Base-by-base conservation (phyloP, 2,888 invertebrate species). In the Drosophila nigricruria region DNA sequence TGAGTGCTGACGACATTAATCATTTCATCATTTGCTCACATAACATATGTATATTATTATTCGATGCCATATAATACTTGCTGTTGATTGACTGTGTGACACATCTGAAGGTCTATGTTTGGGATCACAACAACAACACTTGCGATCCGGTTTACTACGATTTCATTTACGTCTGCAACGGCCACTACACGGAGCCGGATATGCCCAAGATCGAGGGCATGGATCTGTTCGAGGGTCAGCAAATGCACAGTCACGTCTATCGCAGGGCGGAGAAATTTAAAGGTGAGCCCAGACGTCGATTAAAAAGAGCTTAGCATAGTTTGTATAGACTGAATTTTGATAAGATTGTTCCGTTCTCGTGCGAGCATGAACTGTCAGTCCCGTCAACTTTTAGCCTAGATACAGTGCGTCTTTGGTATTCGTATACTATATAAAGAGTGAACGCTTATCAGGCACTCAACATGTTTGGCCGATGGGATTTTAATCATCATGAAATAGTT, bases 211-310 rank as follows among this genome's bases (percentile, higher is more conserved):
- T 97, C 82, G 94, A 94, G 72, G 97, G 97, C 18, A 93, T 95
- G 73, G 95, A 96, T 56, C 91, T 93, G 18, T 97, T 95, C 90
- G 85, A 93, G 91, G 96, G 96, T 88, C 88, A 81, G 43, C 93
- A 93, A 76, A 82, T 92, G 40, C 98, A 98, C 94, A 97, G 97
- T 90, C 97, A 98, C 92, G 95, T 97, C 84, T 98, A 98, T 93
- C 94, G 98, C 59, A 94, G 94, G 8, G 96, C 97, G 0, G 95
- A 96, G 60, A 92, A 93, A n/a, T 98, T 96, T 92, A 89, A 86
- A 83, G 95, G 94, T 79, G 58, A 77, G 73, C 45, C 52, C 23
- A 9, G 10, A 8, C 32, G 16, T 25, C 3, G 18, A 18, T 38
- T n/a, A 38, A 20, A 3, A 1, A 4, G 6, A 6, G 32, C 20